Percentiles rank a stretch among this genome's conserved stretches.
Evolutionary conservation across 2,888 invertebrate genomes (phyloP).

Genomic region (Callyntrura guangdongensis): DNA sequence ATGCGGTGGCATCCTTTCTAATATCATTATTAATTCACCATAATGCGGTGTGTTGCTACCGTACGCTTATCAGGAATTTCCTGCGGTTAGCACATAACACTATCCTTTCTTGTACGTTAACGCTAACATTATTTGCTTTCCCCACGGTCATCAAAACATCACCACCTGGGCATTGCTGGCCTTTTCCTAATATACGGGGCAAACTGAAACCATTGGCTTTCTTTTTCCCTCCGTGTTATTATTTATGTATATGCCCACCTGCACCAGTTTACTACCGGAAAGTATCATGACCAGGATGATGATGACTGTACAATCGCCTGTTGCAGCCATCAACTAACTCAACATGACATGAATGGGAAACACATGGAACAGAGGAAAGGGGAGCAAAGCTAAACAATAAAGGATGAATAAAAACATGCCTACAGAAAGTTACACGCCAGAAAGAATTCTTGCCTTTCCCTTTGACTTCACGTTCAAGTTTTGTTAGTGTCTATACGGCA

Average conservation of each 20-base stretch:
- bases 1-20: not conserved
- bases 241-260: not conserved
- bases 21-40: not conserved
- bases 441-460: not conserved
- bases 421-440: not conserved
- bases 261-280: constrained; percentile 20
- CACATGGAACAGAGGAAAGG: not conserved
- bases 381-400: constrained; percentile 18
- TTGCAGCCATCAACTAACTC: constrained; percentile 56
- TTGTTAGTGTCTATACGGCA: not conserved
- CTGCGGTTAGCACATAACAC: no score
- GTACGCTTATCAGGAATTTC: no score
- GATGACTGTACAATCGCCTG: constrained; percentile 67
- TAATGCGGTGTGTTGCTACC: not conserved
- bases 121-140: not conserved
- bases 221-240: not conserved
- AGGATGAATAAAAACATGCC: not conserved
- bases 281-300: constrained; percentile 12
- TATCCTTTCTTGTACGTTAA: not conserved
- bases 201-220: not conserved
- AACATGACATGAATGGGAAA: constrained; percentile 54
- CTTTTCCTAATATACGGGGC: not conserved
- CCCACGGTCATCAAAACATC: not conserved
- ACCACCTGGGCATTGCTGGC: not conserved
- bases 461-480: not conserved